These are phyloP conservation scores for Heliconius ismenius DNA, from an alignment of 2,888 invertebrate genomes.

Conservation along the genomic window DNA sequence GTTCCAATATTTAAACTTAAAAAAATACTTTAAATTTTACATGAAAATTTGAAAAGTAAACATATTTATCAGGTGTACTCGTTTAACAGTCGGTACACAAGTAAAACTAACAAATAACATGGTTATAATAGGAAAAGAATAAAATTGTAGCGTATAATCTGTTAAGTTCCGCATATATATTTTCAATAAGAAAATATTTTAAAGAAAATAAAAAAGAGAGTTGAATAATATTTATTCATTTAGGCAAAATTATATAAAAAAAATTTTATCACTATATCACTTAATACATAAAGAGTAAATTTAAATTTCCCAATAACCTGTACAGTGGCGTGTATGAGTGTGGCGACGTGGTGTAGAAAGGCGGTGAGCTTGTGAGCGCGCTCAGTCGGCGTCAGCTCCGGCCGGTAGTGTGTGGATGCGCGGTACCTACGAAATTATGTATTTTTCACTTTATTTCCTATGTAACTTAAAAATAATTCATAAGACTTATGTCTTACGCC, in stretches of 20 bases:
- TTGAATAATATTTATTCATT: background rate
- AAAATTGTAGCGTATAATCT: too few species aligned
- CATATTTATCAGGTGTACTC: too few species aligned
- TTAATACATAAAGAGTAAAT: background rate
- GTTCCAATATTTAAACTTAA: too few species aligned
- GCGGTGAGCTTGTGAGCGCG: constrained; percentile 94
- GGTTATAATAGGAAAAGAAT: too few species aligned
- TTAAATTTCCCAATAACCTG: constrained; percentile 79
- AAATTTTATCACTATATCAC: background rate
- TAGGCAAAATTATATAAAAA: background rate
- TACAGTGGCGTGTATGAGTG: constrained; percentile 91
- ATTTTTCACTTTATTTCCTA: background rate
- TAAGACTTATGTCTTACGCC: background rate
- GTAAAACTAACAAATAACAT: too few species aligned
- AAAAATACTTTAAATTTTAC: too few species aligned
- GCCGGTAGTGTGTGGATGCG: constrained; percentile 96
- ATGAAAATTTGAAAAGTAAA: too few species aligned
- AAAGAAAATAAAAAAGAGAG: too few species aligned
- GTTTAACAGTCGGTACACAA: too few species aligned
- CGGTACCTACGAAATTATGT: constrained; percentile 84
- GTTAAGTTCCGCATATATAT: too few species aligned
- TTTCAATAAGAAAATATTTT: too few species aligned
- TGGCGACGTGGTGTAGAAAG: constrained; percentile 94
- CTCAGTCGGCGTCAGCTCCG: constrained; percentile 95
- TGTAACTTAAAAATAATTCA: background rate